A percentile compares a stretch with the other conserved stretches of the same genome.
These are phyloP conservation scores for Eulacestoma nigropectus DNA, from an alignment of 2,113 vertebrate genomes.

Conservation along the genomic window DNA sequence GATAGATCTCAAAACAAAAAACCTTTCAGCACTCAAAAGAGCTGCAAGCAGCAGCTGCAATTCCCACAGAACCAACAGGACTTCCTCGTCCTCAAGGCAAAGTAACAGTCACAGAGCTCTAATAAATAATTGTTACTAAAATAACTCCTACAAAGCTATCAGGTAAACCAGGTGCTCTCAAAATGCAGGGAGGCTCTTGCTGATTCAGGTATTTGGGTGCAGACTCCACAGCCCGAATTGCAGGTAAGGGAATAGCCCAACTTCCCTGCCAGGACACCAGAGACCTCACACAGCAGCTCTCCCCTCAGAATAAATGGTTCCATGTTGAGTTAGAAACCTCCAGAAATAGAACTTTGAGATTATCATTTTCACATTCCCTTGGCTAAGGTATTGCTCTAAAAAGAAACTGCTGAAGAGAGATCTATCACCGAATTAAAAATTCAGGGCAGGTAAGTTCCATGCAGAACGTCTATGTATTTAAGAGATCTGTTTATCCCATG, in stretches of 20 bases:
- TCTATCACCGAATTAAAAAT: constrained; percentile 8
- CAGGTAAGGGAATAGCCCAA: background rate
- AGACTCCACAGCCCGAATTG: background rate
- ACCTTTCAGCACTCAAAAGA: background rate
- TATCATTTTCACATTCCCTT: background rate
- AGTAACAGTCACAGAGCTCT: background rate
- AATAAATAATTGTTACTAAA: background rate
- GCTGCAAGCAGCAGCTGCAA: background rate
- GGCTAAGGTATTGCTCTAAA: background rate
- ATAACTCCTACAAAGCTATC: background rate
- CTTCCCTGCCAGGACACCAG: background rate
- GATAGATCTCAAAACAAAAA: background rate
- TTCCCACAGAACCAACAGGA: background rate
- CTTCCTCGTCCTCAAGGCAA: background rate
- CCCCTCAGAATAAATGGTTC: background rate
- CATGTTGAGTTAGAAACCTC: background rate
- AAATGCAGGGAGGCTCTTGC: background rate
- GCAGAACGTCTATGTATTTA: background rate
- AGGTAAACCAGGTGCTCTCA: background rate
- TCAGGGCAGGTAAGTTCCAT: background rate
- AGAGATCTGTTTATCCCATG: background rate
- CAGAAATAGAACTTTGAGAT: background rate
- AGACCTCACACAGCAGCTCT: background rate
- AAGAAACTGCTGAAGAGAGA: background rate
- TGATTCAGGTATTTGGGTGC: background rate